Evolutionary conservation across 1,140 invertebrate species (phyloP).

Genomic region (Drosophila lini): DNA sequence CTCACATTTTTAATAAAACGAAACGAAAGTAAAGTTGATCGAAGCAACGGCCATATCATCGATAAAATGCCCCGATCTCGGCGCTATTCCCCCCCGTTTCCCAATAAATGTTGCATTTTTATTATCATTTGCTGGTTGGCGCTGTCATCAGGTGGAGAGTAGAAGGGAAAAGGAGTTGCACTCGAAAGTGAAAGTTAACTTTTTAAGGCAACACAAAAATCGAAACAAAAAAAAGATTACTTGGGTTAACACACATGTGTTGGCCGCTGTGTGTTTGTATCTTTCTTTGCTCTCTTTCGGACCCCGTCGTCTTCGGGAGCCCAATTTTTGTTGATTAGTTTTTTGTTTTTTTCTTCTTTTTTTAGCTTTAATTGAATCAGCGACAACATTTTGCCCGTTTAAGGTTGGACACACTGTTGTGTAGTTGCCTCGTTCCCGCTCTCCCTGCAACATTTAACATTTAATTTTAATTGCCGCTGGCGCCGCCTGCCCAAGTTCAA

Average conservation of each 20-base stretch:
- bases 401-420: slow-evolving; percentile 42
- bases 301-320: slow-evolving; percentile 9
- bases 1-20: slow-evolving; percentile 49
- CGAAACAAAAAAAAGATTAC: slow-evolving; percentile 7
- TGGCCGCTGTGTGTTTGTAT: slow-evolving; percentile 30
- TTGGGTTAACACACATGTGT: slow-evolving; percentile 16
- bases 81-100: neutral
- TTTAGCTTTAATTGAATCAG: slow-evolving; percentile 73
- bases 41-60: slow-evolving; percentile 28
- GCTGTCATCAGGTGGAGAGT: slow-evolving; percentile 38
- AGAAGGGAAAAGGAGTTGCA: slow-evolving; percentile 43
- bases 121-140: slow-evolving; percentile 60
- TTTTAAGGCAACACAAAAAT: slow-evolving; percentile 34
- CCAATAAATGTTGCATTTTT: slow-evolving; percentile 80
- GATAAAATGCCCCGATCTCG: slow-evolving; percentile 18
- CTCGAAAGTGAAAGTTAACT: slow-evolving; percentile 79
- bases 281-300: slow-evolving; percentile 33
- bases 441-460: slow-evolving; percentile 54
- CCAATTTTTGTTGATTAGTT: slow-evolving; percentile 48
- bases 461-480: slow-evolving; percentile 77
- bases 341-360: slow-evolving; percentile 32
- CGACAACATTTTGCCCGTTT: slow-evolving; percentile 60
- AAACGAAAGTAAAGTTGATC: slow-evolving; percentile 73
- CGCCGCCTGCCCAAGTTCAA: slow-evolving; percentile 72
- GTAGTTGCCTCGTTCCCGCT: slow-evolving; percentile 13